These are phyloP conservation scores for Drosophila dunni DNA, from an alignment of 1,140 invertebrate species.

Conservation along the genomic window DNA sequence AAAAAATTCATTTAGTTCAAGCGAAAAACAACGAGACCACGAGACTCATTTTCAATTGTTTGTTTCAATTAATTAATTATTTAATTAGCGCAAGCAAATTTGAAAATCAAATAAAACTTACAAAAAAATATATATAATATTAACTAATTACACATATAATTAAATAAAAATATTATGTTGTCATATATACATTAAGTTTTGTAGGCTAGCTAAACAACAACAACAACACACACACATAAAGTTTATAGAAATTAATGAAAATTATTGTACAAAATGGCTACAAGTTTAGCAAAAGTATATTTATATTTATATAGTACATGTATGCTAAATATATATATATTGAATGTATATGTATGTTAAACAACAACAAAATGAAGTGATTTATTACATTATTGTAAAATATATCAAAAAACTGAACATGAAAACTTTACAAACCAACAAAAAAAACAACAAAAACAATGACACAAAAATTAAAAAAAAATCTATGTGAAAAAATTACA, in stretches of 20 bases:
- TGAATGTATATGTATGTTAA: slow-evolving; percentile 60
- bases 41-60: slow-evolving; percentile 79
- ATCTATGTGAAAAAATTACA: slow-evolving; percentile 71
- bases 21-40: slow-evolving; percentile 73
- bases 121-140: slow-evolving; percentile 37
- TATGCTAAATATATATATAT: slow-evolving; percentile 52
- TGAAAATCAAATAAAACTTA: slow-evolving; percentile 48
- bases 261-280: slow-evolving; percentile 74
- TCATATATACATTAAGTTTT: slow-evolving; percentile 76
- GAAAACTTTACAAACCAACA: slow-evolving; percentile 55
- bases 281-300: slow-evolving; percentile 39
- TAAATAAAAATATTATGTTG: slow-evolving; percentile 65
- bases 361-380: slow-evolving; percentile 75
- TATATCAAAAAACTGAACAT: slow-evolving; percentile 68
- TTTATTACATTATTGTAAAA: slow-evolving; percentile 81
- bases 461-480: slow-evolving; percentile 74
- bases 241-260: slow-evolving; percentile 77
- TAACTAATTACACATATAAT: slow-evolving; percentile 34
- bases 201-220: slow-evolving; percentile 53
- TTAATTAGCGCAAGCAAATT: slow-evolving; percentile 57
- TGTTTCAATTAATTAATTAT: slow-evolving; percentile 63
- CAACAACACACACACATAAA: slow-evolving; percentile 55
- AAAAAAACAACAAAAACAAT: slow-evolving; percentile 59
- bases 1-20: slow-evolving; percentile 14
- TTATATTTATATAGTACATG: slow-evolving; percentile 31